A percentile compares a stretch with the other conserved stretches of the same genome.
Conservation (phyloP, 2,888 invertebrate genomes). For the Drosophila putrida region DNA sequence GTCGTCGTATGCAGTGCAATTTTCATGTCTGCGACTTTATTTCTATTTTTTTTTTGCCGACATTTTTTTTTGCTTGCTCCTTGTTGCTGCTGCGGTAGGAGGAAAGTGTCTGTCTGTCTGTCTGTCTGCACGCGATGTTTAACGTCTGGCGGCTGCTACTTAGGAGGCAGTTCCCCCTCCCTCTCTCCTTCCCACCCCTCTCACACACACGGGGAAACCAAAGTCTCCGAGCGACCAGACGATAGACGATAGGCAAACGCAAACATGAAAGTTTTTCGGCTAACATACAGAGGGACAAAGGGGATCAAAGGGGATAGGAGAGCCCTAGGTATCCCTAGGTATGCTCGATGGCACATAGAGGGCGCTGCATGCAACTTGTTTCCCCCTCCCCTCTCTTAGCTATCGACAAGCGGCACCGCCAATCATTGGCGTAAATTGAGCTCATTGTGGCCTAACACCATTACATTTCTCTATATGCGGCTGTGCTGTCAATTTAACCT, state of each 20-base stretch:
- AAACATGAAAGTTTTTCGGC: constrained; percentile 64
- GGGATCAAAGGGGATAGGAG: not conserved
- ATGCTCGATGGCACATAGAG: not conserved
- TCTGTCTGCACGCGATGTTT: constrained; percentile 76
- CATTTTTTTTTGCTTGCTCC: not conserved
- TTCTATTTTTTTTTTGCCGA: constrained; percentile 6
- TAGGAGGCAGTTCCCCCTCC: constrained; percentile 9
- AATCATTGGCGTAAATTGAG: constrained; percentile 81
- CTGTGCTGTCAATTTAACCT: not conserved
- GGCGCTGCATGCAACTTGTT: not conserved
- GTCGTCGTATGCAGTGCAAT: constrained; percentile 52
- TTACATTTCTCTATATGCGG: constrained; percentile 26
- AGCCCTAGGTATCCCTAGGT: not conserved
- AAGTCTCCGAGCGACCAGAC: constrained; percentile 21
- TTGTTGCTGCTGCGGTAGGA: constrained; percentile 1
- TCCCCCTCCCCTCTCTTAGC: too few species aligned
- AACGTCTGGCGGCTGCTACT: constrained; percentile 72
- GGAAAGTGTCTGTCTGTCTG: constrained; percentile 33
- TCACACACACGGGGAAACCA: constrained; percentile 5
- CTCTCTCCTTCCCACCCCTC: too few species aligned
- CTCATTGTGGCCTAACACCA: constrained; percentile 78
- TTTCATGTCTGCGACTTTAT: constrained; percentile 55
- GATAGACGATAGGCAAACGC: constrained; percentile 69
- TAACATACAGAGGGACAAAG: not conserved
- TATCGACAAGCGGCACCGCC: constrained; percentile 57